A percentile compares a stretch with the other conserved stretches of the same genome.
phyloP scores from a whole-genome alignment of 2,797 vertebrate genomes.

The Paedocypris micromegethes region DNA sequence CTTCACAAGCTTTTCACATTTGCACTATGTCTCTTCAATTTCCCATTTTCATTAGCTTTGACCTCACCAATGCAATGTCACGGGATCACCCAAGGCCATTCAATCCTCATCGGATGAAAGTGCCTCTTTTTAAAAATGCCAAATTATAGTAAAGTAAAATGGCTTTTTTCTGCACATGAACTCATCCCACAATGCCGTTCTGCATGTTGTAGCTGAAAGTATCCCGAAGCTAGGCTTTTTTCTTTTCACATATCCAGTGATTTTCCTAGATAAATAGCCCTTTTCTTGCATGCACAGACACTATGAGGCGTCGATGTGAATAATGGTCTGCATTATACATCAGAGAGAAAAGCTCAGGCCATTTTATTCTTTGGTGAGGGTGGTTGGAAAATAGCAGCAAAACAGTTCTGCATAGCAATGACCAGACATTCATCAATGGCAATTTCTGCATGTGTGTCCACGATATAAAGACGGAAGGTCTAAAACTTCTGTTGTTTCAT shows the following conservation, averaged over 20 bases:
- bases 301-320: slow-evolving; percentile 49
- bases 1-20: too few relatives aligned
- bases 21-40: too few relatives aligned
- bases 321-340: slow-evolving; percentile 40
- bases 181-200: too few relatives aligned
- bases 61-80: too few relatives aligned
- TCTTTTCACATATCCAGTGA: slow-evolving; percentile 37
- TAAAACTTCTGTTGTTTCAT: slow-evolving; percentile 7
- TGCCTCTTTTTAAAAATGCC: too few relatives aligned
- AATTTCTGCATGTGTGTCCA: too few relatives aligned
- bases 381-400: slow-evolving; percentile 50
- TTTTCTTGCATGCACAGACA: slow-evolving; percentile 47
- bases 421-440: neutral
- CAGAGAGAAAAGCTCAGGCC: slow-evolving; percentile 48
- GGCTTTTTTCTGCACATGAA: too few relatives aligned
- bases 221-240: slow-evolving; percentile 13
- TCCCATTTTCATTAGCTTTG: too few relatives aligned
- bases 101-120: too few relatives aligned
- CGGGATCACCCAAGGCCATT: too few relatives aligned
- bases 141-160: too few relatives aligned
- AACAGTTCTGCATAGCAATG: slow-evolving; percentile 40
- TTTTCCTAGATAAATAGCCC: slow-evolving; percentile 57
- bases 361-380: slow-evolving; percentile 47
- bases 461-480: slow-evolving; percentile 10
- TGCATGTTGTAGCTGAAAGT: neutral